Evolutionary conservation across 2,797 vertebrate species (phyloP), one percentile per base, ranked within the genome.

Genomic region (Dipus sagitta): DNA sequence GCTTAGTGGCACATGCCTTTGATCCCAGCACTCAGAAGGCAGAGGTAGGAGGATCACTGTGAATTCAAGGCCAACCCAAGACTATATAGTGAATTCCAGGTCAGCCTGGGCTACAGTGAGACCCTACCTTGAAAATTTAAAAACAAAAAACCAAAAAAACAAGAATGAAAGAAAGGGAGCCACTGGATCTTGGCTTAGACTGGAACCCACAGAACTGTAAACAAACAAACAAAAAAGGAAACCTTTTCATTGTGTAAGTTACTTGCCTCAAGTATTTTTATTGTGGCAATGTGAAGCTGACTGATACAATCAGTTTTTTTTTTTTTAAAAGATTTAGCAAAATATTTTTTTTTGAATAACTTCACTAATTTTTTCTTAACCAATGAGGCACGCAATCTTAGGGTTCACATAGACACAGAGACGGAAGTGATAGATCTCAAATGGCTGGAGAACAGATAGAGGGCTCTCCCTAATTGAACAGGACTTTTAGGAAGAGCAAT

Each of bases 331-430:
- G 81, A 47, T 42, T 60, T 86, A 86, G 26, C 28, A 38, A 58
- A 83, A 54, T 6, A 15, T 11, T 89, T 92, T 90, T 92, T 90
- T 32, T 54, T 17, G 30, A 86, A 88, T 42, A 86, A 76, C 67
- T 42, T 84, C 26, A 42, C 38, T 74, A 70, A 20, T 42, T 86
- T 74, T 23, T 68, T 94, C 90, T 78, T 86, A 58, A 88, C 24
- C 83, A 83, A 13, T 18, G 14, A 60, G 65, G 70, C 42, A 60
- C 0, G 28, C 24, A 89, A 71, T 72, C 72, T 38, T 54, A 21
- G 15, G 23, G 34, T 52, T 94, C 30, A 62, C 0, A 0, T 34
- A 67, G 30, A 64, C 89, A 76, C 52, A 47, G 74, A 70, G 47
- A 85, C 14, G 18, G 15, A 80, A 26, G 52, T 11, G n/a, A 74